A percentile compares a stretch with the other conserved stretches of the same genome.
phyloP scores from a whole-genome alignment of 2,888 invertebrate genomes.

The Ornithoptera alexandrae region DNA sequence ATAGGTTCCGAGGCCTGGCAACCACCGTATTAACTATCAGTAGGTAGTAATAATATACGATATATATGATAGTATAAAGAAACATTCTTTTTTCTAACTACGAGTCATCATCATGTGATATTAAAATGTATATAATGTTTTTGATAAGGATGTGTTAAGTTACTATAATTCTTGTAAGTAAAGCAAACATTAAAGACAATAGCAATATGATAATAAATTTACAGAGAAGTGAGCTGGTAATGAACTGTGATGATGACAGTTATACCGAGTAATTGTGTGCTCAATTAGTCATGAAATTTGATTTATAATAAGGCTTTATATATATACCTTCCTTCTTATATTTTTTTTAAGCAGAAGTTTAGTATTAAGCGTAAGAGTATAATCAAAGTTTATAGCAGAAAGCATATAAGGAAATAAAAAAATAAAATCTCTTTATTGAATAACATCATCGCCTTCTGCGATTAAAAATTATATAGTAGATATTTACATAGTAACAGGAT shows the following conservation, averaged over 20 bases:
- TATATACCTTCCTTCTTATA: not conserved
- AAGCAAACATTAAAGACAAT: not conserved
- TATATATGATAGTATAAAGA: too few species aligned
- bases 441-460: too few species aligned
- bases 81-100: too few species aligned
- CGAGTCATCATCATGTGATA: too few species aligned
- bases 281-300: conserved; percentile 4
- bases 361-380: not conserved
- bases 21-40: too few species aligned
- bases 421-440: too few species aligned
- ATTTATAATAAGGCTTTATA: not conserved
- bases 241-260: not conserved
- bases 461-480: too few species aligned
- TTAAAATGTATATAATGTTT: not conserved
- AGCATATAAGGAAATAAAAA: too few species aligned
- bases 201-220: not conserved
- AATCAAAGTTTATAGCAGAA: too few species aligned
- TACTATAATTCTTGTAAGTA: not conserved
- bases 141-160: not conserved
- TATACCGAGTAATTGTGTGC: not conserved
- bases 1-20: too few species aligned
- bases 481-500: too few species aligned
- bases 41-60: too few species aligned
- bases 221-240: not conserved
- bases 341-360: not conserved